Evolutionary conservation across 2,888 invertebrate genomes (phyloP), one percentile per base, ranked within the genome.

Genomic region (Drosophila subsilvestris): DNA sequence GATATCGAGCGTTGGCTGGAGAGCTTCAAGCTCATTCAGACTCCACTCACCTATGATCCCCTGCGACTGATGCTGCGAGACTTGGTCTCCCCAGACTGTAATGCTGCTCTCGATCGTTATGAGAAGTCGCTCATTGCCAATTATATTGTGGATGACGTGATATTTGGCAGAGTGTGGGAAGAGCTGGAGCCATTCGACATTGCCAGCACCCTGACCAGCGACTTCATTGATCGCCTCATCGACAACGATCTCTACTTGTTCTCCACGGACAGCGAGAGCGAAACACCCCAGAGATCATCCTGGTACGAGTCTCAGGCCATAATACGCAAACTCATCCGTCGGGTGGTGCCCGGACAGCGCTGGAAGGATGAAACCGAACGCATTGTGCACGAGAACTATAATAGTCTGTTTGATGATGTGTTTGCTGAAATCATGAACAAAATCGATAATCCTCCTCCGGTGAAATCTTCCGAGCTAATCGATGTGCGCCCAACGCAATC

Each of bases 121-220:
- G 90, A 90, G 43, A 78, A 73, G 4, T 42, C 29, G 6, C 29
- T 78, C 2, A 76, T 86, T 6, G 76, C 70, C 6, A 66, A 79
- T 1, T 80, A 82, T 10, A 75, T 89, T 2, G 63, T 89, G 14
- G 91, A 92, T n/a, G 92, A 92, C 66, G 92, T 92, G 29, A 73
- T 93, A 7, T 80, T 93, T 37, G 88, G 89, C 0, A 89, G 91
- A 62, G 88, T 94, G 0, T 92, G 93, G 76, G 93, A 93, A 48
- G 78, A 89, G 29, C 80, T 93, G 2, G 90, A 90, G 25, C 57
- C 77, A 1, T 79, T 75, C 44, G 90, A 90, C 7, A 78, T 90
- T 20, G 69, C 77, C 6, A 62, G 10, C n/a, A 47, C 61, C 0
- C 45, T 89, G 27, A 53, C 82, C 1, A 78, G 51, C 18, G 89